A percentile compares a stretch with the other conserved stretches of the same genome.
Conservation (phyloP, 2,113 vertebrate genomes). For the Gymnorhina tibicen region DNA sequence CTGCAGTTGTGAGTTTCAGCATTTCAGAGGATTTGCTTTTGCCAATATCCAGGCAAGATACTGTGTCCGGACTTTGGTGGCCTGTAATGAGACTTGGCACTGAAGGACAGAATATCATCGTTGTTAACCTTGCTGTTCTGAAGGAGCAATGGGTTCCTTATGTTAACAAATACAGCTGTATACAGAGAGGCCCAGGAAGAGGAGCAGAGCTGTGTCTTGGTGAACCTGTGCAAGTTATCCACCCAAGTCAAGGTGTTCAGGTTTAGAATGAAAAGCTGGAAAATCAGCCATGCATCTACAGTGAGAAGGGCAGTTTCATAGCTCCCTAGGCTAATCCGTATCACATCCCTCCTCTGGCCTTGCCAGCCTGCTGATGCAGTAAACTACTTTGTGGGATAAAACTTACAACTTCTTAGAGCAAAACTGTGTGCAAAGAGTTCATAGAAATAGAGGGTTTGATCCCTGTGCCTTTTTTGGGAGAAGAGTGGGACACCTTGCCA, state of each 20-base stretch:
- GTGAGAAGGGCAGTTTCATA: background rate
- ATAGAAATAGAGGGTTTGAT: background rate
- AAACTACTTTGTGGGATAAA: background rate
- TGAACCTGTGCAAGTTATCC: background rate
- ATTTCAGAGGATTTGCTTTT: background rate
- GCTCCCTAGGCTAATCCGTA: background rate
- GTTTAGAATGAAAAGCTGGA: background rate
- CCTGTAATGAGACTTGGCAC: background rate
- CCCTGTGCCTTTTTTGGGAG: background rate
- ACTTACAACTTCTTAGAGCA: background rate
- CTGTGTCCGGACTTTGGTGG: fast-evolving
- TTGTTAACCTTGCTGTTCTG: background rate
- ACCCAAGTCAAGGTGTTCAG: background rate
- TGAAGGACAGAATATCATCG: fast-evolving
- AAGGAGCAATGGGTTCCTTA: fast-evolving
- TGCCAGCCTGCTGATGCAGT: background rate
- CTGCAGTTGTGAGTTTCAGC: background rate
- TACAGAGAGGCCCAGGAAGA: fast-evolving
- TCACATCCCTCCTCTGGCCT: background rate
- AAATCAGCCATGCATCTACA: background rate
- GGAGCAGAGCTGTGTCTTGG: background rate
- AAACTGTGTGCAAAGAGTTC: background rate
- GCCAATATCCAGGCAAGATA: background rate
- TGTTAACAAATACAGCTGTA: background rate
- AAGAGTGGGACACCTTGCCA: background rate